A percentile compares a stretch with the other conserved stretches of the same genome.
These are phyloP conservation scores for Aphaenogaster rudis DNA, from an alignment of 1,140 invertebrate species.

Conservation along the genomic window DNA sequence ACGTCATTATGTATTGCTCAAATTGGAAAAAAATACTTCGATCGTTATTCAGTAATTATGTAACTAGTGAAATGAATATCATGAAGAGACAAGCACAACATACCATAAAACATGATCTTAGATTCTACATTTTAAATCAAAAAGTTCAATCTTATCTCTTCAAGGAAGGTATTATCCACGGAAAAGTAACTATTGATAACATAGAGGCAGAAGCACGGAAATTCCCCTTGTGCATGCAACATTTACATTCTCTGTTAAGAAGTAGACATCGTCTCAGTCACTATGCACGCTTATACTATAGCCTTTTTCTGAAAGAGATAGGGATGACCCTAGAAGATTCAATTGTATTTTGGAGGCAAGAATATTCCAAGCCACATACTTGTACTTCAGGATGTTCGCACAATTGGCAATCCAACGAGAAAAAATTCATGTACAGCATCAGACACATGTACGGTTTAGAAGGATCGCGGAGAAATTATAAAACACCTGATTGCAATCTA, in stretches of 20 bases:
- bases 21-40: constrained; percentile 87
- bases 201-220: constrained; percentile 87
- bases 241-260: constrained; percentile 89
- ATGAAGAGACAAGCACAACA: constrained; percentile 66
- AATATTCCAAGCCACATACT: constrained; percentile 88
- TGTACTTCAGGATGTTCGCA: constrained; percentile 88
- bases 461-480: constrained; percentile 89
- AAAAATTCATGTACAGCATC: constrained; percentile 91
- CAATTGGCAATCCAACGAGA: constrained; percentile 89
- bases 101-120: constrained; percentile 83
- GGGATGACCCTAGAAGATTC: constrained; percentile 90
- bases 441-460: constrained; percentile 92
- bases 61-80: constrained; percentile 83
- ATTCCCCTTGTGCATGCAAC: constrained; percentile 93
- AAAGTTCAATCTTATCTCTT: constrained; percentile 78
- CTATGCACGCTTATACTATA: constrained; percentile 91
- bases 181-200: constrained; percentile 82
- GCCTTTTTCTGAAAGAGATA: constrained; percentile 91
- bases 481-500: constrained; percentile 87
- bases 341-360: constrained; percentile 89
- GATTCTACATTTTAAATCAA: constrained; percentile 85
- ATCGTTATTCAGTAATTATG: constrained; percentile 86
- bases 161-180: constrained; percentile 67
- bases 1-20: constrained; percentile 87
- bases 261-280: constrained; percentile 91